Evolutionary conservation across 2,797 vertebrate genomes (phyloP).

Genomic region (Zenarchopterus dispar): DNA sequence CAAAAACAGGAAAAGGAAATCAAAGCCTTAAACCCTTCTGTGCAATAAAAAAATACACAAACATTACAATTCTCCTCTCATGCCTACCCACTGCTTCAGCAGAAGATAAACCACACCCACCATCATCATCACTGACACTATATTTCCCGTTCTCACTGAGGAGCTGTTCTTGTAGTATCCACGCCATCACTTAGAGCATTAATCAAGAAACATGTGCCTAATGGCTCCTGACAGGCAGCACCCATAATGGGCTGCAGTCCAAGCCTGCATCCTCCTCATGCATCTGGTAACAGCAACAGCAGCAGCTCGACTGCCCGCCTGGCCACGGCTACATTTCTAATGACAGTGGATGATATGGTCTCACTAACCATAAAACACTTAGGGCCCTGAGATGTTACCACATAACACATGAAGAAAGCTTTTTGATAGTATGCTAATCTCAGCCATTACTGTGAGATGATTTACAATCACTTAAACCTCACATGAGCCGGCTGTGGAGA

Average conservation of each 20-base stretch:
- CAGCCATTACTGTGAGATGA: constrained; percentile 77
- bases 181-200: constrained; percentile 91
- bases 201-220: constrained; percentile 88
- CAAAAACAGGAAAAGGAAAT: constrained; percentile 76
- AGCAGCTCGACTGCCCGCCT: constrained; percentile 54
- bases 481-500: constrained; percentile 59
- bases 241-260: constrained; percentile 82
- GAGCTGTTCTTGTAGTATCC: constrained; percentile 86
- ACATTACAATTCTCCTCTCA: constrained; percentile 25
- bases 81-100: constrained; percentile 9
- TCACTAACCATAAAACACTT: constrained; percentile 83
- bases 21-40: constrained; percentile 60
- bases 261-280: constrained; percentile 72
- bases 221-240: constrained; percentile 89
- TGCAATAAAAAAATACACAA: constrained; percentile 10
- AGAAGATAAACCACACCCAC: constrained; percentile 68
- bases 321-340: constrained; percentile 69
- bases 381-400: constrained; percentile 72
- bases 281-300: constrained; percentile 80
- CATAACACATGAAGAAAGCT: constrained; percentile 81
- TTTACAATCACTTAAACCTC: constrained; percentile 80
- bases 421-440: constrained; percentile 86
- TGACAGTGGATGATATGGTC: constrained; percentile 60
- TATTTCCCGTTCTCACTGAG: constrained; percentile 78
- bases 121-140: constrained; percentile 80